Evolutionary conservation across 2,888 invertebrate species (phyloP).

Genomic region (Tenthredo scrophulariae): DNA sequence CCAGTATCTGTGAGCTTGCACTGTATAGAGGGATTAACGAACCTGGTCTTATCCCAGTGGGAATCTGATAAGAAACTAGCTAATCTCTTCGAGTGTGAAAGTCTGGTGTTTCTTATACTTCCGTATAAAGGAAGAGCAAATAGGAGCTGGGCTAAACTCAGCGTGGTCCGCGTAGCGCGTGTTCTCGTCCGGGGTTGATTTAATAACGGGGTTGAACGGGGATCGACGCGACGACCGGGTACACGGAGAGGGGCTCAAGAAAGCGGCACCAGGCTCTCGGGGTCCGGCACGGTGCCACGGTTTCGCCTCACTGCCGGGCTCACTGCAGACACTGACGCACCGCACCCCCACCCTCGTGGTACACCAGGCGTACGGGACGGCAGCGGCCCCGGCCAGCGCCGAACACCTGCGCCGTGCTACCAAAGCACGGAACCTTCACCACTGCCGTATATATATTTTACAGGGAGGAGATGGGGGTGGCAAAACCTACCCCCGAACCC

Average conservation of each 20-base stretch:
- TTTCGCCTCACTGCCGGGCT: slow-evolving; percentile 77
- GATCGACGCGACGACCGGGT: slow-evolving; percentile 40
- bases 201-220: slow-evolving; percentile 22
- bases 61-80: background rate
- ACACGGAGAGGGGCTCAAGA: slow-evolving; percentile 56
- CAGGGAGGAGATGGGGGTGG: slow-evolving; percentile 25
- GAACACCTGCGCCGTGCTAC: slow-evolving; percentile 61
- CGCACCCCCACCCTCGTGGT: slow-evolving; percentile 69
- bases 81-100: background rate
- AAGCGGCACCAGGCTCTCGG: slow-evolving; percentile 73
- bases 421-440: slow-evolving; percentile 52
- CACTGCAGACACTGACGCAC: slow-evolving; percentile 77
- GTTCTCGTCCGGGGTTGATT: slow-evolving; percentile 37
- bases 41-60: slow-evolving; percentile 1
- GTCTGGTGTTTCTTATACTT: background rate
- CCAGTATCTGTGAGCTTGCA: background rate
- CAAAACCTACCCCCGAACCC: slow-evolving; percentile 46
- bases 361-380: slow-evolving; percentile 65
- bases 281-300: slow-evolving; percentile 73
- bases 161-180: slow-evolving; percentile 26
- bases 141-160: background rate
- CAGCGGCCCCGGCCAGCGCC: slow-evolving; percentile 70
- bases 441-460: background rate
- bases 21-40: background rate
- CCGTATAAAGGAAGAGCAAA: background rate